phyloP scores from a whole-genome alignment of 1,140 invertebrate species.

The Eumeta japonica region DNA sequence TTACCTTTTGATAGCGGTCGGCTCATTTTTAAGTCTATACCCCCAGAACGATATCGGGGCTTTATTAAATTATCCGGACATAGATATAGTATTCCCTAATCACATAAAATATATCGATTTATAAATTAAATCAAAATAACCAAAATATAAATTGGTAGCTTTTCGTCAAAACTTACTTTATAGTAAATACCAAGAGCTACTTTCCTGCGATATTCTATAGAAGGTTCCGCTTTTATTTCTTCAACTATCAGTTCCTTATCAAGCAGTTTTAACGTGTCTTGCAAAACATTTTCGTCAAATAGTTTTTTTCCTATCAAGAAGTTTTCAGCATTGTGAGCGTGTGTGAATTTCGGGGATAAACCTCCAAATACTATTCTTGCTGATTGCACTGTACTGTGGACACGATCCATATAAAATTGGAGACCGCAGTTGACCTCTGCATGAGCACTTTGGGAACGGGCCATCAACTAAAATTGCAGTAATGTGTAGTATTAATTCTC shows the following conservation, averaged over 20 bases:
- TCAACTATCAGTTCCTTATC: slow-evolving; percentile 62
- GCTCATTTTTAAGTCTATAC: slow-evolving; percentile 27
- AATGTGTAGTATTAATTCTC: slow-evolving; percentile 9
- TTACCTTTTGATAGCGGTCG: slow-evolving; percentile 60
- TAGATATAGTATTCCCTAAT: slow-evolving; percentile 20
- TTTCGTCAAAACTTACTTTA: slow-evolving; percentile 51
- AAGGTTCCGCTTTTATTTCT: slow-evolving; percentile 57
- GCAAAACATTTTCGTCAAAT: slow-evolving; percentile 37
- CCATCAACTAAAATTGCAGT: slow-evolving; percentile 66
- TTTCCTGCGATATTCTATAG: slow-evolving; percentile 60
- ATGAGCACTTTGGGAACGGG: slow-evolving; percentile 66
- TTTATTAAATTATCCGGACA: slow-evolving; percentile 7
- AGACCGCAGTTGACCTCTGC: slow-evolving; percentile 69
- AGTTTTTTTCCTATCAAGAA: slow-evolving; percentile 55
- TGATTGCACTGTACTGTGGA: slow-evolving; percentile 21
- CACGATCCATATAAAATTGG: slow-evolving; percentile 55
- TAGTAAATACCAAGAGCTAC: slow-evolving; percentile 65
- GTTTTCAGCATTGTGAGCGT: slow-evolving; percentile 63
- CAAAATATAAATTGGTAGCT: not conserved
- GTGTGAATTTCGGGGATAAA: slow-evolving; percentile 65
- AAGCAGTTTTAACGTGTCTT: slow-evolving; percentile 57
- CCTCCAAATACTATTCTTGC: slow-evolving; percentile 60
- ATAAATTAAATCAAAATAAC: slow-evolving; percentile 4
- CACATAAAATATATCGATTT: too few species aligned
- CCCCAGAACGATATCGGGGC: not conserved